Conservation (phyloP, 2,797 vertebrate species). For the Microchirus variegatus region DNA sequence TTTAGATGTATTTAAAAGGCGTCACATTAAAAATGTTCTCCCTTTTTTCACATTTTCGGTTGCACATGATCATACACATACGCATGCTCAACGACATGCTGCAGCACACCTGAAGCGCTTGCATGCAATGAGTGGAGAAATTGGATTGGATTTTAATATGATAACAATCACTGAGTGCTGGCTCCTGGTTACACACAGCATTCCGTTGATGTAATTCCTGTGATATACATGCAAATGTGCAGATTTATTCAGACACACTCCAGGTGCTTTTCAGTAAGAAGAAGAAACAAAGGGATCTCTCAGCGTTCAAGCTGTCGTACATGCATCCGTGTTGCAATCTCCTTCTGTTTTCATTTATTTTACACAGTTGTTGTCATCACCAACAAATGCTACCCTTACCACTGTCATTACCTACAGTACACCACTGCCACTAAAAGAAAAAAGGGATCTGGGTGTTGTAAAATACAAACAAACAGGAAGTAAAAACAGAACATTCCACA, state of each 20-base stretch:
- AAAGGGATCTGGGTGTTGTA: slow-evolving; percentile 8
- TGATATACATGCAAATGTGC: slow-evolving; percentile 13
- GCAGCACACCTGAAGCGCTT: slow-evolving; percentile 46
- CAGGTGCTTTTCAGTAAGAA: slow-evolving; percentile 22
- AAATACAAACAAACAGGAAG: slow-evolving; percentile 46
- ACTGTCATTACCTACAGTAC: neutral
- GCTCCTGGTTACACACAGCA: slow-evolving; percentile 26
- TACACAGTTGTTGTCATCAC: slow-evolving; percentile 10
- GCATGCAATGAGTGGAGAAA: slow-evolving; percentile 45
- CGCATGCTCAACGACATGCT: slow-evolving; percentile 53
- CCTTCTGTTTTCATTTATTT: slow-evolving; percentile 8
- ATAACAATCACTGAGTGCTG: slow-evolving; percentile 44
- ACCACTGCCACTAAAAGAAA: neutral
- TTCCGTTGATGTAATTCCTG: slow-evolving; percentile 38
- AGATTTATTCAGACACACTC: slow-evolving; percentile 8
- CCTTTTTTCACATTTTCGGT: slow-evolving; percentile 45
- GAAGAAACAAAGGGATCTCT: slow-evolving; percentile 10
- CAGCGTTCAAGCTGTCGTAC: slow-evolving; percentile 1
- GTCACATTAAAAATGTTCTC: slow-evolving; percentile 39
- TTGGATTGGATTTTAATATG: slow-evolving; percentile 53
- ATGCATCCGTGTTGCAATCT: neutral
- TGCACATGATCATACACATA: slow-evolving; percentile 35
- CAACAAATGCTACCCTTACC: slow-evolving; percentile 1
- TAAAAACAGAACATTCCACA: slow-evolving; percentile 32
- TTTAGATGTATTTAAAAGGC: slow-evolving; percentile 51